Percentiles rank a stretch among this genome's conserved stretches.
Evolutionary conservation across 2,113 vertebrate genomes (phyloP).

Genomic region (Pelodiscus sinensis): DNA sequence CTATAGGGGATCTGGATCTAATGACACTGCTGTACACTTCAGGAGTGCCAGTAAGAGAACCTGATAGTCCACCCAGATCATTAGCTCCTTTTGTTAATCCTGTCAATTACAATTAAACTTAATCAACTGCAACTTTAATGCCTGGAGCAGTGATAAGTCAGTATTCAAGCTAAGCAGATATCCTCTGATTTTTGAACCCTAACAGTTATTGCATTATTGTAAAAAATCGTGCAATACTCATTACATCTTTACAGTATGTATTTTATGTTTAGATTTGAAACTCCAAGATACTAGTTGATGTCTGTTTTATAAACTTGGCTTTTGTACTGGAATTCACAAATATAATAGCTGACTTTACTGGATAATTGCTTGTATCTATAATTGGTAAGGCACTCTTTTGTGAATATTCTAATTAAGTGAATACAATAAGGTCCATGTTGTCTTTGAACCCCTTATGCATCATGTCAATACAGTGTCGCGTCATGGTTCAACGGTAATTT

Average conservation of each 20-base stretch:
- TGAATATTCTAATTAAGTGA: not conserved
- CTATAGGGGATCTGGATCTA: not conserved
- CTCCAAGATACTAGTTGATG: not conserved
- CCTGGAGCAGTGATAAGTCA: not conserved
- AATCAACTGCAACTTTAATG: constrained; percentile 11
- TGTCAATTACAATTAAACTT: constrained; percentile 18
- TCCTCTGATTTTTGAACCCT: not conserved
- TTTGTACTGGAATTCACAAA: not conserved
- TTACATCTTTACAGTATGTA: not conserved
- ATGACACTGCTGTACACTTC: not conserved
- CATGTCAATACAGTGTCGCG: not conserved
- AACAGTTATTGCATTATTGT: not conserved
- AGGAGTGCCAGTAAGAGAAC: not conserved
- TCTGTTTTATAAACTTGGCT: not conserved
- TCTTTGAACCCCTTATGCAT: not conserved
- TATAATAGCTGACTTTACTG: not conserved
- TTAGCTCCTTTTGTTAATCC: constrained; percentile 8
- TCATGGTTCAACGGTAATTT: not conserved
- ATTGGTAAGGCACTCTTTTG: not conserved
- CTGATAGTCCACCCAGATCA: not conserved
- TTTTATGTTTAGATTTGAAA: not conserved
- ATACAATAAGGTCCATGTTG: not conserved
- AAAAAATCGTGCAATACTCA: not conserved
- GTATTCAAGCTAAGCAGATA: not conserved
- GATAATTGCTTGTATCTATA: not conserved